A percentile compares a stretch with the other conserved stretches of the same genome.
These are phyloP conservation scores for Tethea ocularis DNA, from an alignment of 2,888 invertebrate genomes.

Conservation along the genomic window DNA sequence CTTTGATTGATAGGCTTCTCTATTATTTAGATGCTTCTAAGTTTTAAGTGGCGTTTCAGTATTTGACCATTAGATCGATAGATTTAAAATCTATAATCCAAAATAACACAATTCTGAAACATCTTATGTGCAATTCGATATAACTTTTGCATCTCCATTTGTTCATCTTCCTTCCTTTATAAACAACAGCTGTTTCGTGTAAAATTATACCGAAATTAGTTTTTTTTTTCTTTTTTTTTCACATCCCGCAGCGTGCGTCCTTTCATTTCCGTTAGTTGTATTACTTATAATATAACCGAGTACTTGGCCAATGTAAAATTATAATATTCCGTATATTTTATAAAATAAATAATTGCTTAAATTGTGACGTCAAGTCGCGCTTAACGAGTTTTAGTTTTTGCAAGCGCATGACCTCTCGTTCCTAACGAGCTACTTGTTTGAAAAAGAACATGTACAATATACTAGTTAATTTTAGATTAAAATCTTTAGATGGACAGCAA, in stretches of 20 bases:
- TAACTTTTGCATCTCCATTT: not conserved
- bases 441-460: not conserved
- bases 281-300: not conserved
- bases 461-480: slow-evolving; percentile 4
- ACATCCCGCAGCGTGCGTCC: not conserved
- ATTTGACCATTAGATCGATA: too few species aligned
- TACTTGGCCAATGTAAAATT: not conserved
- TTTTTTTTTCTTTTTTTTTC: not conserved
- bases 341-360: not conserved
- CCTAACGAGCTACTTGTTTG: slow-evolving; percentile 3
- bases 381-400: slow-evolving; percentile 3
- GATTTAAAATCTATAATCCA: too few species aligned
- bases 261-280: not conserved
- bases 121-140: not conserved
- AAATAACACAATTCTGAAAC: too few species aligned
- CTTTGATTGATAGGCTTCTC: too few species aligned
- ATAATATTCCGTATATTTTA: not conserved
- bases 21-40: too few species aligned
- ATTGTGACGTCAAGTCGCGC: not conserved
- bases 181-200: not conserved
- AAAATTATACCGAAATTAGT: not conserved
- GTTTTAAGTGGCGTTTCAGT: too few species aligned
- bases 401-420: not conserved
- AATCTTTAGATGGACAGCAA: not conserved
- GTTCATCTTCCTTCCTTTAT: not conserved